Conservation (phyloP, 2,797 vertebrate genomes). For the Xenentodon cancila region DNA sequence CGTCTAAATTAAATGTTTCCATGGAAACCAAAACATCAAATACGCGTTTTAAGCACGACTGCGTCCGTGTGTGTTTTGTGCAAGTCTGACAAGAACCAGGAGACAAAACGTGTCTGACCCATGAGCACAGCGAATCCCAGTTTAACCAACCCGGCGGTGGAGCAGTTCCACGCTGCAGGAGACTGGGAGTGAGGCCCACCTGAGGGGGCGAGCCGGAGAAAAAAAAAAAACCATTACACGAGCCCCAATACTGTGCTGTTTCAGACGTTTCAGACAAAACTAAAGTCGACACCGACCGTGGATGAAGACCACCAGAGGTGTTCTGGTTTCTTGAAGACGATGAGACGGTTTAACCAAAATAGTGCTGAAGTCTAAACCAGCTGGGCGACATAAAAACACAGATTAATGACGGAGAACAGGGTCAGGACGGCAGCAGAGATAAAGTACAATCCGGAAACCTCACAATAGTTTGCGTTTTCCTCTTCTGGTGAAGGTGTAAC, state of each 20-base stretch:
- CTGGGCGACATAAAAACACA: constrained; percentile 51
- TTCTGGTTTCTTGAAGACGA: constrained; percentile 34
- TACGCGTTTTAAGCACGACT: too few species aligned
- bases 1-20: too few species aligned
- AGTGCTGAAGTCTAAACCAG: constrained; percentile 81
- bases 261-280: not conserved
- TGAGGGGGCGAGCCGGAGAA: constrained; percentile 42
- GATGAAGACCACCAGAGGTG: constrained; percentile 84
- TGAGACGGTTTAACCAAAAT: constrained; percentile 77
- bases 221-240: not conserved
- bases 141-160: constrained; percentile 78
- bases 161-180: constrained; percentile 83
- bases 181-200: constrained; percentile 88
- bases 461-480: constrained; percentile 76
- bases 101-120: constrained; percentile 71
- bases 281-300: constrained; percentile 77
- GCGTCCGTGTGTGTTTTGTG: too few species aligned
- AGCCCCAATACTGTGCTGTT: not conserved
- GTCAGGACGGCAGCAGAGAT: not conserved
- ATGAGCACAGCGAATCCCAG: constrained; percentile 86
- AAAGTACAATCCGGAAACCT: constrained; percentile 37
- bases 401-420: not conserved
- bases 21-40: too few species aligned
- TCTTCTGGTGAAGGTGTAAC: constrained; percentile 70
- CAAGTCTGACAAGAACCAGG: not conserved